A percentile compares a stretch with the other conserved stretches of the same genome.
phyloP scores from a whole-genome alignment of 2,797 vertebrate species.

The Steatocranus sp. region DNA sequence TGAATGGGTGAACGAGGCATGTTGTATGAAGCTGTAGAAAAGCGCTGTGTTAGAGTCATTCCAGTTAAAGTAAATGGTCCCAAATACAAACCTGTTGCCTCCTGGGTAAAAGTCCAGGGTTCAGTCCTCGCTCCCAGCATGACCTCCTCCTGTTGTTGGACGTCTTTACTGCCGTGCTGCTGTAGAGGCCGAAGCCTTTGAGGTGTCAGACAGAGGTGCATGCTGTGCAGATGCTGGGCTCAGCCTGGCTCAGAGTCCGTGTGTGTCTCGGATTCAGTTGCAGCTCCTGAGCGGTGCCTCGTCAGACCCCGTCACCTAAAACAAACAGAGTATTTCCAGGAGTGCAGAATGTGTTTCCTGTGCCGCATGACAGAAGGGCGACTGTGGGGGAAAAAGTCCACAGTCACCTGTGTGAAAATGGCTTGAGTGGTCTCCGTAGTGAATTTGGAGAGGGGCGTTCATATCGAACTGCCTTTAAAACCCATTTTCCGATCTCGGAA shows the following conservation, averaged over 20 bases:
- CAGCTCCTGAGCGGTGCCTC: background rate
- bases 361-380: background rate
- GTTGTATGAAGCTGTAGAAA: background rate
- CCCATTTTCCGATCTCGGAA: background rate
- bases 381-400: background rate
- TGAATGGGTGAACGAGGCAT: background rate
- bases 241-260: background rate
- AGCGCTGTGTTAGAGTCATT: background rate
- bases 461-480: background rate
- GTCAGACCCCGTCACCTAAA: background rate
- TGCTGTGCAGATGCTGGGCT: background rate
- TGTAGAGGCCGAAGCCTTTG: background rate
- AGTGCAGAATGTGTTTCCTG: background rate
- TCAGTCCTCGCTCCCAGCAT: background rate
- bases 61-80: background rate
- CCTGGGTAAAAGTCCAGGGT: background rate
- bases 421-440: rapidly evolving
- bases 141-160: background rate
- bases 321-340: background rate
- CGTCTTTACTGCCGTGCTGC: background rate
- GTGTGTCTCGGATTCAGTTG: rapidly evolving
- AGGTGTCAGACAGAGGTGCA: background rate
- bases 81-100: background rate
- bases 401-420: background rate
- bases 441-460: background rate